A percentile compares a stretch with the other conserved stretches of the same genome.
These are phyloP conservation scores for Brassicogethes aeneus DNA, from an alignment of 2,888 invertebrate species.

Conservation along the genomic window DNA sequence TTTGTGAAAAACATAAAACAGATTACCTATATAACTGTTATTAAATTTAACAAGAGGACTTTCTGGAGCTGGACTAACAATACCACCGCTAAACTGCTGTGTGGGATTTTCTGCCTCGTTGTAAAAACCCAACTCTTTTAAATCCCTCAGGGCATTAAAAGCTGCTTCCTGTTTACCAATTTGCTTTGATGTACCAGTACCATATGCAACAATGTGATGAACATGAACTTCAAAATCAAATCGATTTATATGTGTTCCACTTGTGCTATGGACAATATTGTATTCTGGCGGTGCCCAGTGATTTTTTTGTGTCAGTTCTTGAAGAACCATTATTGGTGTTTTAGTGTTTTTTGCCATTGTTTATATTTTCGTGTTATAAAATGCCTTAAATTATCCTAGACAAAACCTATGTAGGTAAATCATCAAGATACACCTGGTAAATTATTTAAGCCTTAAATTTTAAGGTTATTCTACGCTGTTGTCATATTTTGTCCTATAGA, in stretches of 20 bases:
- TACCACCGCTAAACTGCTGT: slow-evolving; percentile 19
- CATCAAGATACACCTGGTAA: too few species aligned
- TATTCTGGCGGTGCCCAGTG: slow-evolving; percentile 46
- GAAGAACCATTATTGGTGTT: slow-evolving; percentile 56
- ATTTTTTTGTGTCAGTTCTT: slow-evolving; percentile 54
- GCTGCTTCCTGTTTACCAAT: slow-evolving; percentile 55
- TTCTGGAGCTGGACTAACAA: slow-evolving; percentile 3
- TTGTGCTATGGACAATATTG: slow-evolving; percentile 27
- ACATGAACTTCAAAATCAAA: slow-evolving; percentile 31
- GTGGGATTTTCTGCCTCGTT: slow-evolving; percentile 29
- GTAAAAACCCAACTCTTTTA: slow-evolving; percentile 35
- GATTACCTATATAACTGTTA: too few species aligned
- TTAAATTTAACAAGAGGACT: too few species aligned
- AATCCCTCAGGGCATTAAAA: slow-evolving; percentile 39
- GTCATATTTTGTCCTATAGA: too few species aligned
- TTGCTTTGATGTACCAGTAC: slow-evolving; percentile 43
- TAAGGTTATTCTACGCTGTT: too few species aligned
- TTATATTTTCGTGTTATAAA: too few species aligned
- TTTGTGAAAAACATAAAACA: too few species aligned
- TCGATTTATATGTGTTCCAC: slow-evolving; percentile 40
- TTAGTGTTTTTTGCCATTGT: slow-evolving; percentile 38
- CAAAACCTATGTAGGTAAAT: too few species aligned
- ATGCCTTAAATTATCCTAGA: too few species aligned
- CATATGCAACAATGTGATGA: slow-evolving; percentile 30
- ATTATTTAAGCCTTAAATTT: too few species aligned